Conservation (phyloP, 2,797 vertebrate genomes). For the Anabacerthia variegaticeps region DNA sequence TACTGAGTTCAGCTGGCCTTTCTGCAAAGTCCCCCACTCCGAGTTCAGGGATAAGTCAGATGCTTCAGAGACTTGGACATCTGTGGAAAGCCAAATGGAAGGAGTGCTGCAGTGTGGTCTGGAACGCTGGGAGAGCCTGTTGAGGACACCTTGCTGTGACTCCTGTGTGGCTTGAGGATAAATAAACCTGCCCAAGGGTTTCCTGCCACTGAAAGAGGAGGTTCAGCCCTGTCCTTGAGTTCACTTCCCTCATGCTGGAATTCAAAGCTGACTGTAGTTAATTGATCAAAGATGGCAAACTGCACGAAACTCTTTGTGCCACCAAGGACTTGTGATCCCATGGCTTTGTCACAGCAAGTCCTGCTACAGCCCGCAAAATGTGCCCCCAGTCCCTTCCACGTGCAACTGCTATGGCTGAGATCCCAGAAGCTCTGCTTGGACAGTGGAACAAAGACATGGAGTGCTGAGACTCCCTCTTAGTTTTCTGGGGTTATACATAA, state of each 20-base stretch:
- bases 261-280: neutral
- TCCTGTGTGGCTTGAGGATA: neutral
- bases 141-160: neutral
- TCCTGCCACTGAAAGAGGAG: neutral
- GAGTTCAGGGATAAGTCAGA: neutral
- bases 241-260: neutral
- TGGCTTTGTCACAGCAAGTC: neutral
- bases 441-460: neutral
- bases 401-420: rapidly evolving
- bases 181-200: neutral
- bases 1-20: neutral
- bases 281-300: neutral
- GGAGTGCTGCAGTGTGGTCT: neutral
- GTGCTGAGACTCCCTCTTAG: rapidly evolving
- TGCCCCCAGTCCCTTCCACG: neutral
- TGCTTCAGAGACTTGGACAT: neutral
- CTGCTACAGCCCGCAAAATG: neutral
- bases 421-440: neutral
- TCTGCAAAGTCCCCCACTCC: neutral
- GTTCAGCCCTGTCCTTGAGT: neutral
- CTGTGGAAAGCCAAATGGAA: neutral
- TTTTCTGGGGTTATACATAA: neutral
- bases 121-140: neutral
- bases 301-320: neutral
- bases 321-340: neutral